Conservation (phyloP, 2,797 vertebrate genomes). For the Alfaro cultratus region DNA sequence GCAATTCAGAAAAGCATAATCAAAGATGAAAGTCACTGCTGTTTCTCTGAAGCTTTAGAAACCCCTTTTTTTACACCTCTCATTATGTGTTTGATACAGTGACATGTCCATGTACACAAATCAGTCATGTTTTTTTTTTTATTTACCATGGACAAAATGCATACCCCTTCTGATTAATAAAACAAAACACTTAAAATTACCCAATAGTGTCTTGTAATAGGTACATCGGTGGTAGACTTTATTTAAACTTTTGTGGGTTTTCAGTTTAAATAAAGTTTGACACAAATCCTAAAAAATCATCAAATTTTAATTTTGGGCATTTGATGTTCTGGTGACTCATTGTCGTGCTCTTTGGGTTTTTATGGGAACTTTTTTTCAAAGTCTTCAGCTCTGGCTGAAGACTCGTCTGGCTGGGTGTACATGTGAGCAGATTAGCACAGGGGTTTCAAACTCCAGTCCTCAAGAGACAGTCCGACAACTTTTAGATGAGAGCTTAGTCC, state of each 20-base stretch:
- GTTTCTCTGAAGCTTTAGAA: not conserved
- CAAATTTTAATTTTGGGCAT: not conserved
- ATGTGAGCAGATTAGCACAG: not conserved
- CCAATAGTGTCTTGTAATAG: not conserved
- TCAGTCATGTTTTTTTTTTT: not conserved
- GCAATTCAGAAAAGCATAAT: not conserved
- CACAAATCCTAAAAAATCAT: not conserved
- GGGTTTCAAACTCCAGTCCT: not conserved
- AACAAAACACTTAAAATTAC: not conserved
- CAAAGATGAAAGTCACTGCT: not conserved
- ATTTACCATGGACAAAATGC: not conserved
- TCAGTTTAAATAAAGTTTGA: not conserved
- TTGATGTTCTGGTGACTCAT: not conserved
- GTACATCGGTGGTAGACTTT: not conserved
- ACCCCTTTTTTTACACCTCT: not conserved
- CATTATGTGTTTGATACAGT: not conserved
- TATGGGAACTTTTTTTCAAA: not conserved
- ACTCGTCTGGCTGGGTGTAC: no score
- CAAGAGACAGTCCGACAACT: not conserved
- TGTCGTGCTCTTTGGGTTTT: not conserved
- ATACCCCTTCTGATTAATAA: not conserved
- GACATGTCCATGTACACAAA: not conserved
- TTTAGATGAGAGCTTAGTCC: not conserved
- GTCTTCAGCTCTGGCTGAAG: not conserved
- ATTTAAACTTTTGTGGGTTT: not conserved